Base-by-base conservation (phyloP, 2,113 vertebrate genomes). In the Lampris megalopsis region DNA sequence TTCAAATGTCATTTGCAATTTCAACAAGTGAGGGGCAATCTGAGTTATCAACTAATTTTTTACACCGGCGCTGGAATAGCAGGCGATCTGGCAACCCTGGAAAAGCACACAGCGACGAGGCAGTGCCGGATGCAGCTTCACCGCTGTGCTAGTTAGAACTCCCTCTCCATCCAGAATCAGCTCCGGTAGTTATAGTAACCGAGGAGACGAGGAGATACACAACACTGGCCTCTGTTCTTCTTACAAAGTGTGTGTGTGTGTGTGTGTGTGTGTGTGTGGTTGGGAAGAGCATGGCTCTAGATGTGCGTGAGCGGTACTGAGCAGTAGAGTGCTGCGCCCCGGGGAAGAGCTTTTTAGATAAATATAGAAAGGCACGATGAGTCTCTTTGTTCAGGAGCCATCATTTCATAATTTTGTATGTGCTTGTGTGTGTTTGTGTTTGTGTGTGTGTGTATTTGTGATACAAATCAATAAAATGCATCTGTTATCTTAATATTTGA, bases 281-380 rank as follows among this genome's bases (percentile, higher is more conserved):
- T n/a, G 58, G 11, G 61, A 52, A 40, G 45, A 67, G 6, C 37
- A 6, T 37, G 7, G 40, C 36, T 59, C 36, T 59, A 61, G 52
- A 56, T 47, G 45, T 54, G 38, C 5, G 2, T 53, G 50, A 1
- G 43, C 54, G 59, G 54, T 24, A 59, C 0, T 65, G 65, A 62
- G 45, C 9, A 68, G 45, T 49, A 38, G 61, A 35, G 49, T 11
- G 38, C 61, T 8, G 3, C 24, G 84, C 89, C 87, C 77, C 57
- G 0, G 71, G 86, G 4, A 71, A 10, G 38, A 38, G 50, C 77
- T 79, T 79, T 81, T 65, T 50, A 63, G 49, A 83, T 85, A 90
- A 89, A 91, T 86, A 90, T 89, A 90, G 82, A 56, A 1, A 9
- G 10, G 50, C 58, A 59, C 71, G 78, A 65, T 68, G 47, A 81